Evolutionary conservation across 2,888 invertebrate genomes (phyloP).

Genomic region (Cephus nigrinus): DNA sequence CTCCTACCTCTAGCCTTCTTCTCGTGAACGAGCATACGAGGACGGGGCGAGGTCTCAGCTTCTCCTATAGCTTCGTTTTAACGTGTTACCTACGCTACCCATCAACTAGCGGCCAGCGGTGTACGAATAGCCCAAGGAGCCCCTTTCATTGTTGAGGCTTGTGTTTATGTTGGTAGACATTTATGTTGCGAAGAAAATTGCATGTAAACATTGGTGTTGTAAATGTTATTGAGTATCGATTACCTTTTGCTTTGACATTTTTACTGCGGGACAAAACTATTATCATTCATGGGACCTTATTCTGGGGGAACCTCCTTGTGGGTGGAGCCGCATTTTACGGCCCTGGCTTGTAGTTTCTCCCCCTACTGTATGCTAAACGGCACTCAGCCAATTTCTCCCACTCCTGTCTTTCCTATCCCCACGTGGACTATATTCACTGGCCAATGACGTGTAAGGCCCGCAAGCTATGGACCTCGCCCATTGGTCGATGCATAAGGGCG

Average conservation of each 20-base stretch:
- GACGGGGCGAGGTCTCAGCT: not conserved
- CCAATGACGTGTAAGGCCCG: constrained; percentile 13
- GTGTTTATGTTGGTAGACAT: constrained; percentile 3
- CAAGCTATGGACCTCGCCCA: constrained; percentile 12
- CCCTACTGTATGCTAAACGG: not conserved
- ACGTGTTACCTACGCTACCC: not conserved
- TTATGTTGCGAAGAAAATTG: constrained; percentile 15
- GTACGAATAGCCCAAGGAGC: not conserved
- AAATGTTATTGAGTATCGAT: not conserved
- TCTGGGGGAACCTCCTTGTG: not conserved
- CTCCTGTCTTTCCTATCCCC: not conserved
- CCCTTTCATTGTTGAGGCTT: not conserved
- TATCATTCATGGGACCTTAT: not conserved
- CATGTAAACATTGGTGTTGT: constrained; percentile 9
- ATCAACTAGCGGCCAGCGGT: not conserved
- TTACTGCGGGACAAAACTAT: not conserved
- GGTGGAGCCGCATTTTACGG: not conserved
- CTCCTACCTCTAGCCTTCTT: not conserved
- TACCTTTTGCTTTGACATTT: not conserved
- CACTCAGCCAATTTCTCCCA: not conserved
- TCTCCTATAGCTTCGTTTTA: not conserved
- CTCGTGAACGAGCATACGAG: not conserved
- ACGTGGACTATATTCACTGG: not conserved
- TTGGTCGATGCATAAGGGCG: constrained; percentile 20
- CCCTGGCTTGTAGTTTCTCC: not conserved